These are phyloP conservation scores for Cheilosia pagana DNA, from an alignment of 2,888 invertebrate genomes.

Conservation along the genomic window DNA sequence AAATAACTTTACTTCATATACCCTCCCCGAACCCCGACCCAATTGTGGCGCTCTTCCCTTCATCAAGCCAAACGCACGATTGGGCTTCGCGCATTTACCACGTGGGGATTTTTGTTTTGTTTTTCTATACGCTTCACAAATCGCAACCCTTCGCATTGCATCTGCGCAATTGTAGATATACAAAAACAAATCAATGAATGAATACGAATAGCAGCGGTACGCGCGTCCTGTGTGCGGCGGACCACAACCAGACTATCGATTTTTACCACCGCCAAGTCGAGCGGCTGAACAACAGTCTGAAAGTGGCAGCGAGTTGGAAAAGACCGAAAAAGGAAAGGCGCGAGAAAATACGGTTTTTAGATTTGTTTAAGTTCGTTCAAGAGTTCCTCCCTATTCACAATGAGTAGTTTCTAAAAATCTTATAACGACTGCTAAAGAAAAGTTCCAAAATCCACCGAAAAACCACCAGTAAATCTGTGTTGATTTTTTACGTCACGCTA, in stretches of 20 bases:
- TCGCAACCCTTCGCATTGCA: conserved; percentile 37
- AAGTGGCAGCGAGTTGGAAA: conserved; percentile 29
- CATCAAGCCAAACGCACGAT: not conserved
- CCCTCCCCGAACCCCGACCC: not conserved
- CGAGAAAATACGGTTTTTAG: conserved; percentile 6
- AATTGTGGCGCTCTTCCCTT: too few species aligned
- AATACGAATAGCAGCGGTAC: conserved; percentile 35
- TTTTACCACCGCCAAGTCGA: conserved; percentile 40
- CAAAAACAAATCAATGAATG: conserved; percentile 47
- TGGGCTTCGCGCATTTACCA: conserved; percentile 22
- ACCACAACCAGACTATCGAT: conserved; percentile 54
- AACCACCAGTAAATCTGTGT: conserved; percentile 23
- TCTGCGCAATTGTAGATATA: conserved; percentile 49
- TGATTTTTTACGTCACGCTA: not conserved
- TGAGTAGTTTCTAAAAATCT: conserved; percentile 17
- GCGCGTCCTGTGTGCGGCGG: conserved; percentile 42
- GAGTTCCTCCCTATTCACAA: conserved; percentile 21
- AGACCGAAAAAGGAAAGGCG: conserved; percentile 15
- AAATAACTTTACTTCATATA: conserved; percentile 24
- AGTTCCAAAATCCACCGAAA: conserved; percentile 25
- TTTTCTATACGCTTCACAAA: conserved; percentile 17
- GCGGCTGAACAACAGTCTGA: conserved; percentile 48
- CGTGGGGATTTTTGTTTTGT: conserved; percentile 18
- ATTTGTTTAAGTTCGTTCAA: conserved; percentile 1
- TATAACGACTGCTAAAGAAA: conserved; percentile 13